Conservation (phyloP, 64 coral and sea anemone species). For the Actinia equina region DNA sequence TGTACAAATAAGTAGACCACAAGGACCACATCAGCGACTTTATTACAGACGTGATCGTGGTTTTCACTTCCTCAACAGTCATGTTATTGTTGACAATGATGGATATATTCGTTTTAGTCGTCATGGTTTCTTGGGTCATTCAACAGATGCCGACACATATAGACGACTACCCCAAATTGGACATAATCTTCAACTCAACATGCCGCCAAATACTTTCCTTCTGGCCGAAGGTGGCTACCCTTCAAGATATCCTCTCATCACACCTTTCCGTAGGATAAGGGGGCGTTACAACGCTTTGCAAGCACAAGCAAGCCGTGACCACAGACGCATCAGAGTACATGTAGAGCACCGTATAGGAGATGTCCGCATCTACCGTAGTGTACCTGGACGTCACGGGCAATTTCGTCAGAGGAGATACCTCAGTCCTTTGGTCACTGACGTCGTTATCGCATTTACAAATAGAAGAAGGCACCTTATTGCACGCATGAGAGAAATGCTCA, state of each 20-base stretch:
- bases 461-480: too few relatives aligned
- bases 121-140: background rate
- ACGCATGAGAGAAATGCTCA: too few relatives aligned
- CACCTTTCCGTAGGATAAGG: too few relatives aligned
- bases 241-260: background rate
- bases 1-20: conserved; percentile 25
- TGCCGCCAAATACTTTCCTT: background rate
- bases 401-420: too few relatives aligned
- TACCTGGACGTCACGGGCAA: too few relatives aligned
- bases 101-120: background rate
- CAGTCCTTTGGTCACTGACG: too few relatives aligned
- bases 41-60: conserved; percentile 37
- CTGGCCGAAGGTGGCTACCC: conserved; percentile 24
- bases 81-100: background rate
- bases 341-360: too few relatives aligned
- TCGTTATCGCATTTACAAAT: too few relatives aligned
- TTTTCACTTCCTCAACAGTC: conserved; percentile 38
- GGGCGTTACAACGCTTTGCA: too few relatives aligned
- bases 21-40: background rate
- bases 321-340: too few relatives aligned
- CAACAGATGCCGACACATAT: background rate
- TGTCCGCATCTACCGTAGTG: too few relatives aligned
- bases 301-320: too few relatives aligned
- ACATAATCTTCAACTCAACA: background rate
- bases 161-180: background rate